A percentile compares a stretch with the other conserved stretches of the same genome.
Conservation (phyloP, 1,140 invertebrate genomes). For the Phortica variegata region DNA sequence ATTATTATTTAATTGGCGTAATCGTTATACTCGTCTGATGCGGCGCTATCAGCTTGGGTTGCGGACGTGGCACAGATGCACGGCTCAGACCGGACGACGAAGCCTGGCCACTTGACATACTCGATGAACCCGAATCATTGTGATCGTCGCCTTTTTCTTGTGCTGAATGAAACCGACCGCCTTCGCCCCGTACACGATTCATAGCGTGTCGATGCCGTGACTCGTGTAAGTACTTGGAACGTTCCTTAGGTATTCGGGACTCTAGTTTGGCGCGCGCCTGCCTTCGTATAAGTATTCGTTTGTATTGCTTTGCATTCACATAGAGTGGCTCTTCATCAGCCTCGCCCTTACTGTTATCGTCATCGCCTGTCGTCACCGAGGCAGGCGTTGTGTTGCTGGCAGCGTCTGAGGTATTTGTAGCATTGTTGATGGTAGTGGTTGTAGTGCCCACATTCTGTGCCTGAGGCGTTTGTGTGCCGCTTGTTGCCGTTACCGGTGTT, state of each 20-base stretch:
- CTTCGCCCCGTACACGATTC: slow-evolving; percentile 95
- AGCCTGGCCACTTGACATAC: slow-evolving; percentile 17
- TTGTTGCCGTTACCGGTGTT: slow-evolving; percentile 25
- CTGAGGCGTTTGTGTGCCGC: not conserved
- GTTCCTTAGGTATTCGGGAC: slow-evolving; percentile 93
- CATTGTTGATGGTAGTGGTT: slow-evolving; percentile 26
- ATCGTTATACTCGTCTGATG: slow-evolving; percentile 54
- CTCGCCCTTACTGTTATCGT: slow-evolving; percentile 61
- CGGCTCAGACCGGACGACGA: slow-evolving; percentile 21
- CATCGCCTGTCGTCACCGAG: slow-evolving; percentile 33
- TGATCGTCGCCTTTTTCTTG: slow-evolving; percentile 36
- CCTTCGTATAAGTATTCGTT: slow-evolving; percentile 85
- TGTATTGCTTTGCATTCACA: slow-evolving; percentile 97
- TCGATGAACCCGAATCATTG: not conserved
- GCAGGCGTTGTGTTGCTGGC: slow-evolving; percentile 21
- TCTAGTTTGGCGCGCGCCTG: slow-evolving; percentile 89
- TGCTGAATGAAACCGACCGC: slow-evolving; percentile 90
- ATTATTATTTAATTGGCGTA: slow-evolving; percentile 49
- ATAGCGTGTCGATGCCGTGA: slow-evolving; percentile 96
- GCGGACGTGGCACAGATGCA: slow-evolving; percentile 29
- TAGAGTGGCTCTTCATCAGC: slow-evolving; percentile 93
- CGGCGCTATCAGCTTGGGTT: slow-evolving; percentile 51
- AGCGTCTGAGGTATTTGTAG: not conserved
- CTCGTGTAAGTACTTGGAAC: slow-evolving; percentile 99
- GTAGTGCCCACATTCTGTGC: not conserved